A percentile compares a stretch with the other conserved stretches of the same genome.
phyloP scores from a whole-genome alignment of 2,888 invertebrate species.

The Drosophila falleni region DNA sequence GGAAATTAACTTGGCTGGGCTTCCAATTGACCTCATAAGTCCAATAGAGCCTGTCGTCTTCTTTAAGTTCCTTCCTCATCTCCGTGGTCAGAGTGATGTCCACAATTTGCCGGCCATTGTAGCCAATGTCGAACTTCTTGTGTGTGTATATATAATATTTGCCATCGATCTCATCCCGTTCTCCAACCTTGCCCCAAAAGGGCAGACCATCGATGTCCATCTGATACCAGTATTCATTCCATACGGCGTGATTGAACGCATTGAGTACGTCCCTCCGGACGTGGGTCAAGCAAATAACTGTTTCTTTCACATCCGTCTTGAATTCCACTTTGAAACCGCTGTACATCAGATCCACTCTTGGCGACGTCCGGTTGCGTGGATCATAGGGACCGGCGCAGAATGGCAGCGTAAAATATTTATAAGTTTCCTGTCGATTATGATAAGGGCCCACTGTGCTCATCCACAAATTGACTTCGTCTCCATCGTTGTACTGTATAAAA shows the following conservation, averaged over 20 bases:
- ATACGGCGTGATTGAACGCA: conserved; percentile 98
- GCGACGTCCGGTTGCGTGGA: no score
- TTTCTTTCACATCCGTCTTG: conserved; percentile 89
- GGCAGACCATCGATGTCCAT: conserved; percentile 99
- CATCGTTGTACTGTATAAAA: no score
- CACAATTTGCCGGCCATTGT: conserved; percentile 98
- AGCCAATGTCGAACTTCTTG: conserved; percentile 98
- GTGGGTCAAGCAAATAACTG: no score
- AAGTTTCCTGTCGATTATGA: no score
- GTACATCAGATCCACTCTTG: no score
- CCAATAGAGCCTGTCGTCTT: conserved; percentile 91
- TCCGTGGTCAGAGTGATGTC: conserved; percentile 99
- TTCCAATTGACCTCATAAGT: conserved; percentile 99
- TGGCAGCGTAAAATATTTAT: conserved; percentile 88
- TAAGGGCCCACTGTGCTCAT: no score
- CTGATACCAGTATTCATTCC: conserved; percentile 99
- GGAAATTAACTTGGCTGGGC: conserved; percentile 93
- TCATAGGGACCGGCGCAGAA: no score
- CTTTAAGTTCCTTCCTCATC: conserved; percentile 92
- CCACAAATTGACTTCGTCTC: no score
- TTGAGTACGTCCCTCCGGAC: no score
- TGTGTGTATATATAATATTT: conserved; percentile 98
- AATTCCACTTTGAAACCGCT: conserved; percentile 97
- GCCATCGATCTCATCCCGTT: conserved; percentile 93
- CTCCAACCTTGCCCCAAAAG: conserved; percentile 99